Conservation (phyloP, 2,888 invertebrate genomes). For the Neoitamus cyanurus region DNA sequence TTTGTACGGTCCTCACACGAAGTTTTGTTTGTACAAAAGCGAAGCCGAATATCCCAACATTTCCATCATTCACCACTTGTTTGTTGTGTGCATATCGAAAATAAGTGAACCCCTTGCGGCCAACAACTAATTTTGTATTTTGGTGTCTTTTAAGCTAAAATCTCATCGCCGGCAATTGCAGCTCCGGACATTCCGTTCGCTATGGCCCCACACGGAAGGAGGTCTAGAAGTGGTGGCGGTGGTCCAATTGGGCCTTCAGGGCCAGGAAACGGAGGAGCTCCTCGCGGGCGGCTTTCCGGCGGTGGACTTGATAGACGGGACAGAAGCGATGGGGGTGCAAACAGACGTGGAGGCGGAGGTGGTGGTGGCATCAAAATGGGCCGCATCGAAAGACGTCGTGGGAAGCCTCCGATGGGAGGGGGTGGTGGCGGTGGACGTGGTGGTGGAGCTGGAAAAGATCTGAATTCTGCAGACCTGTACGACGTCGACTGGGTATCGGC, state of each 20-base stretch:
- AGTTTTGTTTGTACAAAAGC: neutral
- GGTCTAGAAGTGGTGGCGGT: conserved; percentile 52
- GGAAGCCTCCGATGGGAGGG: conserved; percentile 4
- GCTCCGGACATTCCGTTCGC: neutral
- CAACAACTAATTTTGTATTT: neutral
- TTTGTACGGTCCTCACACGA: neutral
- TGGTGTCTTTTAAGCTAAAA: conserved; percentile 10
- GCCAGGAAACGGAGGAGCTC: neutral
- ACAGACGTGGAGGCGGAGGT: conserved; percentile 23
- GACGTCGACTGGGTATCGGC: conserved; percentile 70
- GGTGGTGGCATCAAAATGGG: conserved; percentile 28
- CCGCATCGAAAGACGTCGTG: conserved; percentile 75
- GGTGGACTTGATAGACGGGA: neutral
- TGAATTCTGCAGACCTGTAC: conserved; percentile 65
- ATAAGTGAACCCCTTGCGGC: neutral
- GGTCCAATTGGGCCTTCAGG: conserved; percentile 38
- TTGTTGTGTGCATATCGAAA: neutral
- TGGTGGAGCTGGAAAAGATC: conserved; percentile 34
- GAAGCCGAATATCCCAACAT: neutral
- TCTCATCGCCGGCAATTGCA: neutral
- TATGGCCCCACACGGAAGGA: conserved; percentile 52
- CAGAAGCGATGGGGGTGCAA: conserved; percentile 39
- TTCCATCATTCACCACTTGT: neutral
- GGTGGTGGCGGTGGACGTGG: neutral
- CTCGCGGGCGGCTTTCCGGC: neutral